A percentile compares a stretch with the other conserved stretches of the same genome.
phyloP scores from a whole-genome alignment of 2,888 invertebrate species.

The Brenthis hecate region DNA sequence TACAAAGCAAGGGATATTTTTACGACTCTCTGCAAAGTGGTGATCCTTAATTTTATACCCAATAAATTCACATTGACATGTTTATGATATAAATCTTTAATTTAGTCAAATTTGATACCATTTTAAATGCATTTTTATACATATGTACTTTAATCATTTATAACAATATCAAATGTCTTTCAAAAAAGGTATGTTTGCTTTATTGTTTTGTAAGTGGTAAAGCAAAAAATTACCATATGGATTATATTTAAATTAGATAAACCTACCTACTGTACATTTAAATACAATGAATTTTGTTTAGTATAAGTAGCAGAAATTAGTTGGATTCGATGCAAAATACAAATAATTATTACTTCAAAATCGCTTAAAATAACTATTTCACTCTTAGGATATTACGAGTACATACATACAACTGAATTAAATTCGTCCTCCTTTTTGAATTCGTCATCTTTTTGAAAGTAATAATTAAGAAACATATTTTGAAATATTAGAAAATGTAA shows the following conservation, averaged over 20 bases:
- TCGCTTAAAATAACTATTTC: too few relatives aligned
- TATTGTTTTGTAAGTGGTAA: background rate
- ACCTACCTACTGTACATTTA: too few relatives aligned
- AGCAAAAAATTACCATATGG: too few relatives aligned
- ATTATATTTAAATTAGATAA: too few relatives aligned
- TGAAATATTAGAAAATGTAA: background rate
- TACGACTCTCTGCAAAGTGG: conserved; percentile 26
- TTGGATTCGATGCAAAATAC: too few relatives aligned
- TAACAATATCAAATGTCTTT: background rate
- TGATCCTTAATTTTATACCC: conserved; percentile 26
- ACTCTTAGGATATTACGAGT: too few relatives aligned
- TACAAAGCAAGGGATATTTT: conserved; percentile 25
- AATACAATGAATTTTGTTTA: too few relatives aligned
- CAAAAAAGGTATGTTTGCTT: background rate
- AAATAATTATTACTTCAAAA: too few relatives aligned
- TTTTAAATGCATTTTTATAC: conserved; percentile 3
- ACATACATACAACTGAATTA: too few relatives aligned
- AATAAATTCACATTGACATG: conserved; percentile 30
- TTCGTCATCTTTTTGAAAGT: background rate
- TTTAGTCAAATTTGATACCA: conserved; percentile 16
- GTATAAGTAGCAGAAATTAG: too few relatives aligned
- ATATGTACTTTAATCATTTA: background rate
- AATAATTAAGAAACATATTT: background rate
- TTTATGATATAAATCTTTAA: conserved; percentile 23
- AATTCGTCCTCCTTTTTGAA: too few relatives aligned